Percentiles rank a stretch among this genome's conserved stretches.
Conservation (phyloP, 2,888 invertebrate genomes). For the Epinotia brunnichana region DNA sequence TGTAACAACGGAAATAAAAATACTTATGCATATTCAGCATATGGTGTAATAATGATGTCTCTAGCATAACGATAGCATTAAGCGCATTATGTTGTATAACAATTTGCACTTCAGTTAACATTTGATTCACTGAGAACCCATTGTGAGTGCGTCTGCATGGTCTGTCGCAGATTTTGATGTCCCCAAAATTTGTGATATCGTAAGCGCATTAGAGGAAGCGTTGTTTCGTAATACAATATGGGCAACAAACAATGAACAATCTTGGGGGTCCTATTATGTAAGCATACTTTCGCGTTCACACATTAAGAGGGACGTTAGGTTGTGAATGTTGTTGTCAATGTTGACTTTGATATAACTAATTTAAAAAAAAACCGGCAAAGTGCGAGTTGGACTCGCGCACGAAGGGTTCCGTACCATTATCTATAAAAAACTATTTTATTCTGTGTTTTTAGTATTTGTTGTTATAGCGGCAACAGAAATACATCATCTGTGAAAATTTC, state of each 20-base stretch:
- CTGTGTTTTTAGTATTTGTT: too few relatives aligned
- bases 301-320: background rate
- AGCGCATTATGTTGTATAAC: constrained; percentile 28
- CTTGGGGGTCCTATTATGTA: constrained; percentile 37
- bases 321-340: constrained; percentile 1
- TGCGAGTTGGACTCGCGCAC: too few relatives aligned
- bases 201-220: constrained; percentile 43
- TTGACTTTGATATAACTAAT: background rate
- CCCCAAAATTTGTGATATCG: constrained; percentile 45
- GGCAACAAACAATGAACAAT: constrained; percentile 45
- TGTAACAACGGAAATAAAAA: constrained; percentile 12
- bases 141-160: constrained; percentile 31
- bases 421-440: too few relatives aligned
- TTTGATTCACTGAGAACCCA: constrained; percentile 22
- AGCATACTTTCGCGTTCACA: background rate
- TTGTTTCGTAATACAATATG: constrained; percentile 45
- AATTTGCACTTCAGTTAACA: constrained; percentile 29
- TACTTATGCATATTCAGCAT: constrained; percentile 11
- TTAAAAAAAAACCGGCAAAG: too few relatives aligned
- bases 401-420: too few relatives aligned
- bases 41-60: constrained; percentile 18
- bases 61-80: constrained; percentile 18
- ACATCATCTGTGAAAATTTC: too few relatives aligned
- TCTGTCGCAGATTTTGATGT: constrained; percentile 40
- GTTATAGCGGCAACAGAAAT: too few relatives aligned